Evolutionary conservation across 2,113 vertebrate genomes (phyloP), one percentile per base, ranked within the genome.

Genomic region (Dasyurus viverrinus): DNA sequence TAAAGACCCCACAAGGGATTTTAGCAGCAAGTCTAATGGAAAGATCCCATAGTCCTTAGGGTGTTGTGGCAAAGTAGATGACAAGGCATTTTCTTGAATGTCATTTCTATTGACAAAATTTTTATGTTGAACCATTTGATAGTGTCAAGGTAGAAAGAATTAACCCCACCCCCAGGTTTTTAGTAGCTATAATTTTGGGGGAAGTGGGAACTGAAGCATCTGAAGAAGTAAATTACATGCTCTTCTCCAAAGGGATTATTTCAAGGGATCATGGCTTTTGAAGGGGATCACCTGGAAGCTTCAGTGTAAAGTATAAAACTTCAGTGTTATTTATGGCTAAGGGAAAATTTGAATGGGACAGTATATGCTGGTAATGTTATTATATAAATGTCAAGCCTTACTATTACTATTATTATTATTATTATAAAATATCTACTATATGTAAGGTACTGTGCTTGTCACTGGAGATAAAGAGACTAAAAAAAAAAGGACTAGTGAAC

Each of bases 271-370:
- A 19, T 76, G 36, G 36, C 60, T 76, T 76, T n/a, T n/a, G 14
- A 16, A 36, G 36, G 30, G 14, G 19, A 76, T 76, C 36, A 76
- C 2, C 60, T 76, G 36, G 60, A 76, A 76, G 60, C 14, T 48
- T 48, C 48, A 48, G 48, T 48, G 5, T 48, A 48, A 48, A 48
- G 48, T 27, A 25, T 93, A 89, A 97, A 92, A 89, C 90, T 90
- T 93, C 93, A 55, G 3, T 27, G 91, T 84, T 91, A 93, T 93
- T 90, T 92, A 68, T 76, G 53, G 90, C 48, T 89, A 91, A 92
- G 25, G 68, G 90, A 89, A 92, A 52, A 91, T 91, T 84, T 89
- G 76, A 91, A 89, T 30, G 23, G 23, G 47, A 60, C 26, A 55
- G 90, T 91, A 60, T 94, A 95, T 94, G 46, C 47, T 90, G n/a